Evolutionary conservation across 2,888 invertebrate species (phyloP).

Genomic region (Griposia aprilina): DNA sequence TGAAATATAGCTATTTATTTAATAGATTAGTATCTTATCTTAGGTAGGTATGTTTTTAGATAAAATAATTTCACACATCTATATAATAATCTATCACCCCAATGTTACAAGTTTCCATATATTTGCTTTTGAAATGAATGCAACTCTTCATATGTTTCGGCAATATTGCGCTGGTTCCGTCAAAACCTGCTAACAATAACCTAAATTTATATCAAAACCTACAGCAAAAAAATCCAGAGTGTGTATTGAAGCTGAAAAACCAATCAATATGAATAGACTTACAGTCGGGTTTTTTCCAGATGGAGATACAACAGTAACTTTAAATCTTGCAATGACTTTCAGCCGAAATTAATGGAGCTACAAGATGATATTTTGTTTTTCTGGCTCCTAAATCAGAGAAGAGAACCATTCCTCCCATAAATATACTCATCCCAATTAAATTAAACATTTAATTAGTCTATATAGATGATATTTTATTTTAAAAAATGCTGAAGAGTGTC

Average conservation of each 20-base stretch:
- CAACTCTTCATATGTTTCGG: not conserved
- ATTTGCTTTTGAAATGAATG: not conserved
- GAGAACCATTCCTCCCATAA: too few species aligned
- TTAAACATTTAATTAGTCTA: not conserved
- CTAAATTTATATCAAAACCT: not conserved
- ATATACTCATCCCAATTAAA: not conserved
- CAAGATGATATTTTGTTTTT: not conserved
- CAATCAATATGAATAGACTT: not conserved
- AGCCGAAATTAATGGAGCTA: not conserved
- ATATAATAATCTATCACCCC: not conserved
- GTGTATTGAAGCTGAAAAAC: not conserved
- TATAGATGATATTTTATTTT: not conserved
- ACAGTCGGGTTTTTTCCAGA: not conserved
- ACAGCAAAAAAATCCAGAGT: not conserved
- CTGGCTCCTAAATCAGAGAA: not conserved
- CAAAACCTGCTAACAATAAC: not conserved
- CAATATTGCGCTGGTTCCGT: not conserved
- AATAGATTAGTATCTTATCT: slow-evolving; percentile 23
- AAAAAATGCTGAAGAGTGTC: not conserved
- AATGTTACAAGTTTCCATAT: not conserved
- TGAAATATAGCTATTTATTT: slow-evolving; percentile 27
- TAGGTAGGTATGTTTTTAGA: slow-evolving; percentile 11
- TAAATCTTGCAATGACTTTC: not conserved
- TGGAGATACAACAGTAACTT: not conserved
- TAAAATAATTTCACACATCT: slow-evolving; percentile 33